Evolutionary conservation across 1,140 invertebrate genomes (phyloP).

Genomic region (Tribolium madens): DNA sequence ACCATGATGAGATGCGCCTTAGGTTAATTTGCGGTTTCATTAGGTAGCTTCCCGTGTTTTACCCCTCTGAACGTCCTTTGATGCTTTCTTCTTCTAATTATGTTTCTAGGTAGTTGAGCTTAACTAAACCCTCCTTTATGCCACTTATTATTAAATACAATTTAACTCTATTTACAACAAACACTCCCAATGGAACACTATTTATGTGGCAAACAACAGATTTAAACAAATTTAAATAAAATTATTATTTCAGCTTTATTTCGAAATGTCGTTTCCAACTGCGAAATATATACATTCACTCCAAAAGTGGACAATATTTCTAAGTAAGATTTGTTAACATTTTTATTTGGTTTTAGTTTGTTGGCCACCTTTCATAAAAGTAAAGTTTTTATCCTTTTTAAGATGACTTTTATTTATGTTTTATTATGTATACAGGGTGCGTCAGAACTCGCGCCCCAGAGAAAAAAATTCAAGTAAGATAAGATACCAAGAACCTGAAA

Average conservation of each 20-base stretch:
- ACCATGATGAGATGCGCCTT: constrained; percentile 35
- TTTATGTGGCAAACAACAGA: constrained; percentile 29
- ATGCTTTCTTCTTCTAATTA: constrained; percentile 42
- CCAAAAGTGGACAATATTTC: too few relatives aligned
- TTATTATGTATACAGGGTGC: too few relatives aligned
- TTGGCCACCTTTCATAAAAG: too few relatives aligned
- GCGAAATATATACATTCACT: neutral
- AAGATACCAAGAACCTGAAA: too few relatives aligned
- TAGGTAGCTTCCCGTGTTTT: constrained; percentile 33
- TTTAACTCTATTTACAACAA: constrained; percentile 29
- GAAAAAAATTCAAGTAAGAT: too few relatives aligned
- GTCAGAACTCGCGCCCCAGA: too few relatives aligned
- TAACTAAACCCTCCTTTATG: constrained; percentile 20
- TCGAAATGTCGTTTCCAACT: neutral
- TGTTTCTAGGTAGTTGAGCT: constrained; percentile 20
- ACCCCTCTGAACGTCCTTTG: constrained; percentile 23
- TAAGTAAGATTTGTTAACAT: too few relatives aligned
- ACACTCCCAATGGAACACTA: constrained; percentile 14
- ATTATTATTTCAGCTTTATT: constrained; percentile 19
- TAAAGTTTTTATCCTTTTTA: too few relatives aligned
- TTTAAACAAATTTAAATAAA: constrained; percentile 30
- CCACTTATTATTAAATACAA: constrained; percentile 22
- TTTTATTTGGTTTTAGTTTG: too few relatives aligned
- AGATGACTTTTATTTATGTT: too few relatives aligned
- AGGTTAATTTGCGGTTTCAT: constrained; percentile 45